These are phyloP conservation scores for Andricus quercusramuli DNA, from an alignment of 2,888 invertebrate genomes.

Conservation along the genomic window DNA sequence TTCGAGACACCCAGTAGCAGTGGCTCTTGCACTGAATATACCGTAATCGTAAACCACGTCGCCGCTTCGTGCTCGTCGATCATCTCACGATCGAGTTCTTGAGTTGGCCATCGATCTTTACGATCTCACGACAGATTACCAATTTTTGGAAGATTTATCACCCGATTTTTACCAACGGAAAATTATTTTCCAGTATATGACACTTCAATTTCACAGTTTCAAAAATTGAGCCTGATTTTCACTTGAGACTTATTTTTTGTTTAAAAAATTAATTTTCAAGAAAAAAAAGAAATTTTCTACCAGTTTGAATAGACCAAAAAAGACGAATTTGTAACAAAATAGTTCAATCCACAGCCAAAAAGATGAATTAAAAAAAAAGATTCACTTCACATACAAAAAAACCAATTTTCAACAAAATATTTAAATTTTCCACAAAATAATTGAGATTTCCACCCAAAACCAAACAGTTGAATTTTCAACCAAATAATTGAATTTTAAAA, in stretches of 20 bases:
- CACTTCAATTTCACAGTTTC: neutral
- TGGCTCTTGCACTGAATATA: slow-evolving; percentile 43
- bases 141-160: slow-evolving; percentile 5
- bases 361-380: too few relatives aligned
- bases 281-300: too few relatives aligned
- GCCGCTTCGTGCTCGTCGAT: slow-evolving; percentile 8
- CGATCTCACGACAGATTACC: slow-evolving; percentile 12
- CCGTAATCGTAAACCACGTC: slow-evolving; percentile 5
- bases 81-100: slow-evolving; percentile 5
- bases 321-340: too few relatives aligned
- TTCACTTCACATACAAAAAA: too few relatives aligned
- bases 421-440: too few relatives aligned
- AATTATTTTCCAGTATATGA: neutral
- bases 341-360: too few relatives aligned
- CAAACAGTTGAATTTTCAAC: too few relatives aligned
- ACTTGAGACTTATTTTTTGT: neutral
- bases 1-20: slow-evolving; percentile 49
- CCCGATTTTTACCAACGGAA: neutral
- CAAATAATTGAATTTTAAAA: too few relatives aligned
- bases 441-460: too few relatives aligned
- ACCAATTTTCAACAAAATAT: too few relatives aligned
- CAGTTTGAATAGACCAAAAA: too few relatives aligned
- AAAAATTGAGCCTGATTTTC: neutral
- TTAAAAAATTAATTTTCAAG: too few relatives aligned
- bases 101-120: slow-evolving; percentile 4